Evolutionary conservation across 2,797 vertebrate genomes (phyloP).

Genomic region (Enteromius treurensis): DNA sequence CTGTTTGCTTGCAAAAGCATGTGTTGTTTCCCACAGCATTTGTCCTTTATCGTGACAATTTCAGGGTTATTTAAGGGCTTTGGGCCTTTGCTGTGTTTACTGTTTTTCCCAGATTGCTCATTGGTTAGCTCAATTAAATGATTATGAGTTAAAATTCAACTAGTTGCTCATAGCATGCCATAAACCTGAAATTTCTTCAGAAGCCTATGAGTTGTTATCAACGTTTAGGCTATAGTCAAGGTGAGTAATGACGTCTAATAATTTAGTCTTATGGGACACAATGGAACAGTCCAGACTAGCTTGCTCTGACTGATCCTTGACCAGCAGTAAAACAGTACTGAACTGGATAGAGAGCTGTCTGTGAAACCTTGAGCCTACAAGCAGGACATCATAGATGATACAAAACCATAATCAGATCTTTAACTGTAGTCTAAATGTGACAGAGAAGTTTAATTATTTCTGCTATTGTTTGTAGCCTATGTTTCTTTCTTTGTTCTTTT

Average conservation of each 20-base stretch:
- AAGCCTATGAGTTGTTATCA: neutral
- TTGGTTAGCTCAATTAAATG: neutral
- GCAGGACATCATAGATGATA: neutral
- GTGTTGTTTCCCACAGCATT: neutral
- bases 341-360: constrained; percentile 20
- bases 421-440: neutral
- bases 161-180: neutral
- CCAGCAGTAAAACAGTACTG: neutral
- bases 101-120: neutral
- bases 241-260: neutral
- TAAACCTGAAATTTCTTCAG: neutral
- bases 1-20: neutral
- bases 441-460: neutral
- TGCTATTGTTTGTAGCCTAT: too few species aligned
- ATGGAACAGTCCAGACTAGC: neutral
- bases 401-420: neutral
- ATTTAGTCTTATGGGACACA: neutral
- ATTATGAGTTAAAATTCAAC: neutral
- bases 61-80: neutral
- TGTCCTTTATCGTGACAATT: neutral
- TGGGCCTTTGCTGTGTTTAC: neutral
- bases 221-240: neutral
- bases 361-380: constrained; percentile 3
- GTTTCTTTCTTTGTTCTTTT: neutral
- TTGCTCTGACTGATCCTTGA: neutral